Evolutionary conservation across 2,888 invertebrate genomes (phyloP).

Genomic region (Trissonchulus sp.): DNA sequence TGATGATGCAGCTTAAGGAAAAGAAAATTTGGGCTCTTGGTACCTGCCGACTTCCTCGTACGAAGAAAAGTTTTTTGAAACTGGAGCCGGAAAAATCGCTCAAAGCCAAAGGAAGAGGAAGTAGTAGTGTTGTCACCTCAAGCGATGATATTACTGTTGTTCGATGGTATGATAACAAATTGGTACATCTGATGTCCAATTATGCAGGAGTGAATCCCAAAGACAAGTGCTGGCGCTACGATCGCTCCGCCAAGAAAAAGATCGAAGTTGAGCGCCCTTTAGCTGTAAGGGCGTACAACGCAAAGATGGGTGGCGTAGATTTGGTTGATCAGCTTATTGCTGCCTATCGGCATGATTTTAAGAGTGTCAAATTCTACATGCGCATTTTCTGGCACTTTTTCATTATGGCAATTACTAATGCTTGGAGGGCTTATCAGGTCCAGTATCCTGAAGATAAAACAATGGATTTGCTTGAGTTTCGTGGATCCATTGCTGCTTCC

Average conservation of each 20-base stretch:
- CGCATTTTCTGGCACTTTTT: not conserved
- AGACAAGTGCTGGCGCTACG: constrained; percentile 19
- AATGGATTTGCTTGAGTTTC: not conserved
- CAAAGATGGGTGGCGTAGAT: not conserved
- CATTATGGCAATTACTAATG: too few species aligned
- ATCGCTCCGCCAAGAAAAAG: not conserved
- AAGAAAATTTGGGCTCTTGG: not conserved
- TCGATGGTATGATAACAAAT: not conserved
- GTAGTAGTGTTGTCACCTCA: not conserved
- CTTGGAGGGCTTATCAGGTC: not conserved
- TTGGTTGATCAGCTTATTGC: not conserved
- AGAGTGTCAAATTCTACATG: not conserved
- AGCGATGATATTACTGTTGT: not conserved
- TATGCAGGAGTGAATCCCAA: not conserved
- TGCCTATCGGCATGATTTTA: not conserved
- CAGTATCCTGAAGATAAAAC: not conserved
- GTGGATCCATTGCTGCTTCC: not conserved
- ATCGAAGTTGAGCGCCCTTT: not conserved
- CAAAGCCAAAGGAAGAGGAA: not conserved
- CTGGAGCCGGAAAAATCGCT: not conserved
- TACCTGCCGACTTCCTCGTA: not conserved
- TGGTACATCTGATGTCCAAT: constrained; percentile 1
- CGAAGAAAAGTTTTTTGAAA: not conserved
- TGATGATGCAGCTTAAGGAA: not conserved
- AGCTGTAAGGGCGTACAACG: not conserved